These are phyloP conservation scores for Cantharis nigra DNA, from an alignment of 2,888 invertebrate genomes.

Conservation along the genomic window DNA sequence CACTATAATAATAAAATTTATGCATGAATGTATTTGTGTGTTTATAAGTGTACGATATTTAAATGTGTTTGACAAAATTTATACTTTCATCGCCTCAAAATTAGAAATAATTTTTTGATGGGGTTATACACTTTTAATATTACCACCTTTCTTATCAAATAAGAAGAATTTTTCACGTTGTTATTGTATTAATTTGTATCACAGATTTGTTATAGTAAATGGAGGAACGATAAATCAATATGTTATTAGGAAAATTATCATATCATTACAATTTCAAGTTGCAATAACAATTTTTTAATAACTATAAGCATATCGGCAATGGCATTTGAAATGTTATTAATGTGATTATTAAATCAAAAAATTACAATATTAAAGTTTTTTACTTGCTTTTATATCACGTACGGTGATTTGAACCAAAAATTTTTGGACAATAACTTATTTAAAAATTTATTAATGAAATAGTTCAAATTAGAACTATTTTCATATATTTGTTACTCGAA, in stretches of 20 bases:
- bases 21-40: conserved; percentile 14
- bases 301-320: background rate
- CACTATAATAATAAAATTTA: conserved; percentile 15
- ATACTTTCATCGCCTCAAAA: conserved; percentile 9
- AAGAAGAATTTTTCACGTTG: background rate
- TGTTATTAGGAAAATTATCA: background rate
- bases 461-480: background rate
- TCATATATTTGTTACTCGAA: background rate
- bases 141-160: background rate
- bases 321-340: background rate
- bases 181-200: background rate
- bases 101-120: background rate
- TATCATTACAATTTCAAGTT: background rate
- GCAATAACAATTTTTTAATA: background rate
- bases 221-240: background rate
- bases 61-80: conserved; percentile 16
- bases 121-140: background rate
- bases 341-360: background rate
- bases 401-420: background rate
- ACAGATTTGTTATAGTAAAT: background rate
- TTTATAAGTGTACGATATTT: conserved; percentile 8
- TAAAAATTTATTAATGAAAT: background rate
- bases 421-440: background rate
- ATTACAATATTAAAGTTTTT: background rate
- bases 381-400: background rate